Evolutionary conservation across 2,797 vertebrate genomes (phyloP).

Genomic region (Euthynnus affinis): DNA sequence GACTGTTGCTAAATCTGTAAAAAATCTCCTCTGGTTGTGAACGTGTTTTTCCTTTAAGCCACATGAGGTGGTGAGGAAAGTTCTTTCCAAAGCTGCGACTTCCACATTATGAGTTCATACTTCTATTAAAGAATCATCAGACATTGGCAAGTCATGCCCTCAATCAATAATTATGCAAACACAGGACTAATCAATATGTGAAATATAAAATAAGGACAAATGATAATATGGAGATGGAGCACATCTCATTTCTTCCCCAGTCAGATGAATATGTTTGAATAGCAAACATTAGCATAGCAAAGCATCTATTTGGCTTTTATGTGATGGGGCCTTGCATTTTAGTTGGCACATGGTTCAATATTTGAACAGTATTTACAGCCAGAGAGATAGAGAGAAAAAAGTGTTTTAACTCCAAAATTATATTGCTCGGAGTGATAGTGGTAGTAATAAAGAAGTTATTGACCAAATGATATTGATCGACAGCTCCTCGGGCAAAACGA

Average conservation of each 20-base stretch:
- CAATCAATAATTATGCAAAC: conserved; percentile 80
- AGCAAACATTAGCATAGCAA: conserved; percentile 68
- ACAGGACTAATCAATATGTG: conserved; percentile 66
- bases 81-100: conserved; percentile 58
- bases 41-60: conserved; percentile 19
- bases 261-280: conserved; percentile 70
- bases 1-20: conserved; percentile 36
- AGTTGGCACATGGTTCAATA: conserved; percentile 79
- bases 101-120: conserved; percentile 52
- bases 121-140: conserved; percentile 71
- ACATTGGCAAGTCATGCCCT: conserved; percentile 62
- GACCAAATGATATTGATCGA: conserved; percentile 99
- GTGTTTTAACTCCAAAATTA: conserved; percentile 98
- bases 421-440: conserved; percentile 96
- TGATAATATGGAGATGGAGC: conserved; percentile 62
- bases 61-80: conserved; percentile 34
- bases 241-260: conserved; percentile 41
- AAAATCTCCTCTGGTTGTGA: conserved; percentile 39
- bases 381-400: conserved; percentile 84
- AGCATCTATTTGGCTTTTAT: conserved; percentile 73
- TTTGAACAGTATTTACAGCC: conserved; percentile 76
- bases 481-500: conserved; percentile 97
- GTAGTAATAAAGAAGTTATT: conserved; percentile 99
- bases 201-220: conserved; percentile 75
- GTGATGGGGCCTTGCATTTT: conserved; percentile 69